Evolutionary conservation across 2,797 vertebrate species (phyloP).

Genomic region (Hephaestus fuliginosus): DNA sequence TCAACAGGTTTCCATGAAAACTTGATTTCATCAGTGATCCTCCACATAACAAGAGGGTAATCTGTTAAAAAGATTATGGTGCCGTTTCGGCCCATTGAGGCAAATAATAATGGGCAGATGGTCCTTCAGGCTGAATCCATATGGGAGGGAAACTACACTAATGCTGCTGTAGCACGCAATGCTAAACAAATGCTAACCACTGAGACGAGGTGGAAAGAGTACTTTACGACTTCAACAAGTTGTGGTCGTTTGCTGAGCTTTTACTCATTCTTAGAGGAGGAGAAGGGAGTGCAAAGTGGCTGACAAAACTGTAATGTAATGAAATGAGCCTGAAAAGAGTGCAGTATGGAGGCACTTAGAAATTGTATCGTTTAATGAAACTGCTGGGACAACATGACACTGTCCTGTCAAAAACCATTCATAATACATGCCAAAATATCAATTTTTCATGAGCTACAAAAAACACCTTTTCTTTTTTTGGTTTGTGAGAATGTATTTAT

Average conservation of each 20-base stretch:
- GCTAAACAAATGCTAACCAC: conserved; percentile 66
- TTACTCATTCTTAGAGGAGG: conserved; percentile 8
- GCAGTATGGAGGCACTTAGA: neutral
- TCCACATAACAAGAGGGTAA: conserved; percentile 66
- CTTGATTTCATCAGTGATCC: conserved; percentile 39
- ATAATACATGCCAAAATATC: neutral
- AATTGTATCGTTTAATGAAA: neutral
- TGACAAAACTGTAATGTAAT: neutral
- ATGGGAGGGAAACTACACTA: conserved; percentile 72
- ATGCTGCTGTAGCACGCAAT: conserved; percentile 75
- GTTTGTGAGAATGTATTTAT: conserved; percentile 1
- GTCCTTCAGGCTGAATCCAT: conserved; percentile 74
- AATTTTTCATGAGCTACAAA: conserved; percentile 5
- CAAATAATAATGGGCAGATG: conserved; percentile 83
- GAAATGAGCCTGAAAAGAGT: neutral
- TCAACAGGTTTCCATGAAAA: conserved; percentile 50
- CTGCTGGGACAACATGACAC: neutral
- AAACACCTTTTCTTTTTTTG: conserved; percentile 3
- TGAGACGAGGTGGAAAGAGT: conserved; percentile 10
- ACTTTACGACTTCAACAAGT: conserved; percentile 44
- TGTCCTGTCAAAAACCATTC: neutral
- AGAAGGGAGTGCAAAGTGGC: conserved; percentile 10
- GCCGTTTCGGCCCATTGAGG: conserved; percentile 76
- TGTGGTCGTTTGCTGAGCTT: conserved; percentile 27
- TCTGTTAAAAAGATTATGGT: conserved; percentile 82